A percentile compares a stretch with the other conserved stretches of the same genome.
Evolutionary conservation across 2,113 vertebrate genomes (phyloP).

Genomic region (Enhydra lutris): DNA sequence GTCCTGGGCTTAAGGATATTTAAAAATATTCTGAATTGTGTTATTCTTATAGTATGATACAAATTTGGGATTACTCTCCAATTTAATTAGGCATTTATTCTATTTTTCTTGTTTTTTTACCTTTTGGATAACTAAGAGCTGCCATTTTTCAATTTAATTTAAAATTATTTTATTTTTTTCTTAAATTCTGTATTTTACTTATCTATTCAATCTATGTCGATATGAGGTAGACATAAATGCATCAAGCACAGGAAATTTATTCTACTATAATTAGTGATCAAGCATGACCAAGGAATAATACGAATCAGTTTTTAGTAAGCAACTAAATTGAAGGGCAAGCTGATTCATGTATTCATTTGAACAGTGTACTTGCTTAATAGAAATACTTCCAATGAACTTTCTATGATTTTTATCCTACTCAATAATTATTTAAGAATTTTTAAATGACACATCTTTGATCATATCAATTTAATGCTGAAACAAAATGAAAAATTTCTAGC

Average conservation of each 20-base stretch:
- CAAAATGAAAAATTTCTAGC: not conserved
- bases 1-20: not conserved
- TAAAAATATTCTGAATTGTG: not conserved
- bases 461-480: not conserved
- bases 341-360: not conserved
- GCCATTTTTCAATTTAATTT: not conserved
- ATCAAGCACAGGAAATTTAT: not conserved
- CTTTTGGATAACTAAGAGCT: not conserved
- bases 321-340: not conserved
- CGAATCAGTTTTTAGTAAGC: not conserved
- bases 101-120: not conserved
- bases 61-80: not conserved
- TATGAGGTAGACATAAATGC: not conserved
- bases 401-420: not conserved
- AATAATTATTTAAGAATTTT: not conserved
- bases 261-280: not conserved
- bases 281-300: not conserved
- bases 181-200: not conserved
- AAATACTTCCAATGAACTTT: not conserved
- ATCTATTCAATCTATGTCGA: not conserved
- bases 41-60: not conserved
- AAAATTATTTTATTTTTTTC: not conserved
- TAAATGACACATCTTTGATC: not conserved
- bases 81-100: not conserved
- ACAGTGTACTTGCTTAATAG: not conserved